A percentile compares a stretch with the other conserved stretches of the same genome.
Conservation (phyloP, 2,113 vertebrate species). For the Bubo blakistoni region DNA sequence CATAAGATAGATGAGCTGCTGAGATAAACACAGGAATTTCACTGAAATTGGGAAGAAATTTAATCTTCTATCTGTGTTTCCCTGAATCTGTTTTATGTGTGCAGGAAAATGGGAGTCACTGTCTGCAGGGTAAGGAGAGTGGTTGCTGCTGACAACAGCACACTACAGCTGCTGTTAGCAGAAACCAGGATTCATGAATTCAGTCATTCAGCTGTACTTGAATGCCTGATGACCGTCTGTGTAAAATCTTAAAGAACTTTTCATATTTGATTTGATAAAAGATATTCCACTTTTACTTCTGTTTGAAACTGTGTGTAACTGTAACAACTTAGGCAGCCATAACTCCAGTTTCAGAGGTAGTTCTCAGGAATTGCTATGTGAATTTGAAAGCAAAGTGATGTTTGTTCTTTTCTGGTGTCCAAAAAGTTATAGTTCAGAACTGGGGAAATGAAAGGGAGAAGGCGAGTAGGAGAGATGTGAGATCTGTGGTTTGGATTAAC, state of each 20-base stretch:
- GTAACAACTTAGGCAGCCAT: background rate
- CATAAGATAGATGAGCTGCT: background rate
- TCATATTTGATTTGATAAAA: background rate
- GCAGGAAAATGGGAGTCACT: constrained; percentile 7
- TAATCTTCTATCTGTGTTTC: background rate
- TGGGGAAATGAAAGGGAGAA: background rate
- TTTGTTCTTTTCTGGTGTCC: background rate
- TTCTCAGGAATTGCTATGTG: background rate
- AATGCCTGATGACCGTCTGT: background rate
- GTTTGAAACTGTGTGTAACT: background rate
- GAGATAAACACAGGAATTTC: background rate
- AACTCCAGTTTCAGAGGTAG: background rate
- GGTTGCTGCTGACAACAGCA: constrained; percentile 56
- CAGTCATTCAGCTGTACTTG: background rate
- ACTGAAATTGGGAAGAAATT: background rate
- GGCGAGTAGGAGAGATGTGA: background rate
- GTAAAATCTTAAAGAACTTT: background rate
- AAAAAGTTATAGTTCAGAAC: background rate
- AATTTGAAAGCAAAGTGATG: background rate
- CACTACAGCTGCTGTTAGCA: constrained; percentile 10
- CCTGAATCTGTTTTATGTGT: background rate
- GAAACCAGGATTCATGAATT: background rate
- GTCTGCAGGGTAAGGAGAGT: constrained; percentile 15
- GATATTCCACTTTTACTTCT: background rate
- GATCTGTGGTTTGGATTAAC: background rate